Base-by-base conservation (phyloP, 2,888 invertebrate species). In the Drosophila rellima region DNA sequence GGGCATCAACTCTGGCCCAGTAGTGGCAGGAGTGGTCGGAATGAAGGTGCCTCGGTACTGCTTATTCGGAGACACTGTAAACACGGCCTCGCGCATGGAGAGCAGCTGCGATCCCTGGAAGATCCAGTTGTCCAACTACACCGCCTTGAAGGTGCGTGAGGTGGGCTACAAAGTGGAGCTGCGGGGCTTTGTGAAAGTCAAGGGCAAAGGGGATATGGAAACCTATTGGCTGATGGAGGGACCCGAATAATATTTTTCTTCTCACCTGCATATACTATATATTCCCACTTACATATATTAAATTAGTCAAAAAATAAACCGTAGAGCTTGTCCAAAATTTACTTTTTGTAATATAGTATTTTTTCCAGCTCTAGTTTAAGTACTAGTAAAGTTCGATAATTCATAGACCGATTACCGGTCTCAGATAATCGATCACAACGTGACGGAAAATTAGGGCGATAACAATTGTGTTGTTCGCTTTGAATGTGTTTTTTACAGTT, bases 41-140 rank as follows among this genome's bases (percentile, higher is more conserved):
- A 93, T 96, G 39, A 96, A 97, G 88, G 95, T 97, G 55, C 97
- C 97, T 0, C 94, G 97, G 0, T 97, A 97, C 91, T 98, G 97
- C 84, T 95, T 98, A 50, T 98, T 98, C 72, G 98, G 98, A 0
- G 97, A 97, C 91, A 96, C 97, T 0, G 97, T 98, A 18, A 98
- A 98, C 91, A 97, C 97, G 0, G 98, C 98, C 1, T 97, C 97
- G 3, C 94, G 98, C 64, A 97, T 98, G 97, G 97, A 98, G 91
- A 94, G 94, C 17, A 93, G 94, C 52, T 91, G 92, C 35, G 91
- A 96, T 94, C 94, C 95, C 0, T 95, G 95, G 63, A 94, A 94
- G 90, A 94, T 97, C 17, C 97, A 98, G 85, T 94, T 97, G 78
- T 97, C 97, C 0, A 94, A 95, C 13, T 93, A 94, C 42, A 96